Conservation (phyloP, 1,140 invertebrate genomes). For the Colletes latitarsis region DNA sequence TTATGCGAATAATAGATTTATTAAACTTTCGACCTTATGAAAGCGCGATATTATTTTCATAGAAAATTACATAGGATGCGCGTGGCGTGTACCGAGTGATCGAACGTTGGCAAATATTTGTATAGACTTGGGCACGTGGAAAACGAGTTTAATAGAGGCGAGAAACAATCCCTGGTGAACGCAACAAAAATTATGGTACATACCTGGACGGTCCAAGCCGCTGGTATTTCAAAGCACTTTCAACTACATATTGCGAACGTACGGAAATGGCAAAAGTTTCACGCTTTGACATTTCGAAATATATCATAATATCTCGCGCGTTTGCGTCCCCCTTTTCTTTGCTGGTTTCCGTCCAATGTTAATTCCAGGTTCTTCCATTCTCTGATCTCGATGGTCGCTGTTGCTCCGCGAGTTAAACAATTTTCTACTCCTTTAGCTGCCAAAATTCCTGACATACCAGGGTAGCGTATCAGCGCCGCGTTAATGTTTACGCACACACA, state of each 20-base stretch:
- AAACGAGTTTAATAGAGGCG: conserved; percentile 14
- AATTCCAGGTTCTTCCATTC: too few species aligned
- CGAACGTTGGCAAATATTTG: conserved; percentile 35
- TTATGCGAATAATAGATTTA: conserved; percentile 1
- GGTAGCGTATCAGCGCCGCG: neutral
- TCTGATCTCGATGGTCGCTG: neutral
- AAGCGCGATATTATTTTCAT: conserved; percentile 22
- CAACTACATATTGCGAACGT: neutral
- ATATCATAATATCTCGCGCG: neutral
- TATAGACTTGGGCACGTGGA: conserved; percentile 24
- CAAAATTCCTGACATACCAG: conserved; percentile 14
- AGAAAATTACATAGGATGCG: conserved; percentile 29
- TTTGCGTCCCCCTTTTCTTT: neutral
- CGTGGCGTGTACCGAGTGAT: neutral
- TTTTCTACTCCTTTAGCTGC: neutral
- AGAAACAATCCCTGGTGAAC: neutral
- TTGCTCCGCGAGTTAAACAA: neutral
- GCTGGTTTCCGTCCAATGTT: neutral
- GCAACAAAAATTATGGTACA: conserved; percentile 16
- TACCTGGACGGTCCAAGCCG: too few species aligned
- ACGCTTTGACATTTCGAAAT: neutral
- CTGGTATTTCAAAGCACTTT: neutral
- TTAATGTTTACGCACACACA: conserved; percentile 15
- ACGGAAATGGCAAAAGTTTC: neutral
- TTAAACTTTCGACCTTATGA: conserved; percentile 32